Percentiles rank a stretch among this genome's conserved stretches.
Conservation (phyloP, 2,113 vertebrate genomes). For the Ciconia maguari region DNA sequence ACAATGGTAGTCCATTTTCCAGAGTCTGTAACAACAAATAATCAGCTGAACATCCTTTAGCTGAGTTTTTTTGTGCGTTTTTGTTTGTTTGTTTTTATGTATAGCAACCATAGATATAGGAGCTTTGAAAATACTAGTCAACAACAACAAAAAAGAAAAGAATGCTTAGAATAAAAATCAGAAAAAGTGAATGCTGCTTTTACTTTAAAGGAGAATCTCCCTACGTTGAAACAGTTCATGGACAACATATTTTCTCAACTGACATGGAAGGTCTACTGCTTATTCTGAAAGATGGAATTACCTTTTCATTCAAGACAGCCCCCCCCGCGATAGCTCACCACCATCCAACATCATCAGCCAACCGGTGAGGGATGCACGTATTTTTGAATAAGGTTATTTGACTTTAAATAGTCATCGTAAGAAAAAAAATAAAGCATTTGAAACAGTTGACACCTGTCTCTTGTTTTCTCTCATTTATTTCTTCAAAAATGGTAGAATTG, state of each 20-base stretch:
- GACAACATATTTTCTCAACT: background rate
- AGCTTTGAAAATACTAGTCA: background rate
- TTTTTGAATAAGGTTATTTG: background rate
- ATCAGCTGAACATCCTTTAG: background rate
- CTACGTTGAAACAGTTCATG: background rate
- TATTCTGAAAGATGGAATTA: background rate
- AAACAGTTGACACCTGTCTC: background rate
- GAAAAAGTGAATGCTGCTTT: background rate
- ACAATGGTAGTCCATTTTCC: background rate
- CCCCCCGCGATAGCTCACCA: fast-evolving
- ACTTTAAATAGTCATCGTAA: background rate
- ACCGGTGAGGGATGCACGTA: fast-evolving
- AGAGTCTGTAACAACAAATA: background rate
- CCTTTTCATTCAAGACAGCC: background rate
- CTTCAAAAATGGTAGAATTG: background rate
- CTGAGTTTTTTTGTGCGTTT: background rate
- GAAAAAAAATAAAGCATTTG: background rate
- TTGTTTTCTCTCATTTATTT: background rate
- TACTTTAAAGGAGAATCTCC: background rate
- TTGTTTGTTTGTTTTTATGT: background rate
- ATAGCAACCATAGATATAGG: background rate
- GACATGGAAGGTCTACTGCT: background rate
- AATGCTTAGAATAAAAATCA: background rate
- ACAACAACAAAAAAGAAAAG: background rate
- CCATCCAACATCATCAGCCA: background rate